phyloP scores from a whole-genome alignment of 2,888 invertebrate species.

The Tiliacea citrago region DNA sequence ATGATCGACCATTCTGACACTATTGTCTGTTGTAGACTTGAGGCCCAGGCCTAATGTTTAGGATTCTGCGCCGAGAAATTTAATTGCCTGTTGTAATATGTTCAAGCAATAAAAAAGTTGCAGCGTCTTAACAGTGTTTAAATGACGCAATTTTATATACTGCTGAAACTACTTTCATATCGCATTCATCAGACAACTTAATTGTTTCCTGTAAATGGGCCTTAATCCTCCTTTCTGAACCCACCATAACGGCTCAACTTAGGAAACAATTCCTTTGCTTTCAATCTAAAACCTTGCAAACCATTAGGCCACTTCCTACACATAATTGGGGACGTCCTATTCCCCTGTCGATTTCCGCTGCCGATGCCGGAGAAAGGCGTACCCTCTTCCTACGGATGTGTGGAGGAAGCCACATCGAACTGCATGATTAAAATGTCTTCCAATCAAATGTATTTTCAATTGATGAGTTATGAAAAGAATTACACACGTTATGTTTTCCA shows the following conservation, averaged over 20 bases:
- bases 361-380: background rate
- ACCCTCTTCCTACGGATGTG: slow-evolving; percentile 30
- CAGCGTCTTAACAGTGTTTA: no score
- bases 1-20: no score
- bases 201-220: no score
- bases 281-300: slow-evolving; percentile 42
- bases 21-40: no score
- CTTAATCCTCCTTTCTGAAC: background rate
- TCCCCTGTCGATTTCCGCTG: slow-evolving; percentile 33
- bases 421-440: slow-evolving; percentile 12
- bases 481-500: background rate
- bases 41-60: no score
- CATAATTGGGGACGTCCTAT: slow-evolving; percentile 31
- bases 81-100: no score
- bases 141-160: no score
- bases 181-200: no score
- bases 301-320: slow-evolving; percentile 16
- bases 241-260: background rate
- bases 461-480: background rate
- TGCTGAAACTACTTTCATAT: no score
- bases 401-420: slow-evolving; percentile 10
- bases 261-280: slow-evolving; percentile 39
- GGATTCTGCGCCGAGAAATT: no score
- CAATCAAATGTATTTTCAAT: slow-evolving; percentile 23
- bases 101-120: no score